Evolutionary conservation across 2,888 invertebrate species (phyloP).

Genomic region (Argyresthia goedartella): DNA sequence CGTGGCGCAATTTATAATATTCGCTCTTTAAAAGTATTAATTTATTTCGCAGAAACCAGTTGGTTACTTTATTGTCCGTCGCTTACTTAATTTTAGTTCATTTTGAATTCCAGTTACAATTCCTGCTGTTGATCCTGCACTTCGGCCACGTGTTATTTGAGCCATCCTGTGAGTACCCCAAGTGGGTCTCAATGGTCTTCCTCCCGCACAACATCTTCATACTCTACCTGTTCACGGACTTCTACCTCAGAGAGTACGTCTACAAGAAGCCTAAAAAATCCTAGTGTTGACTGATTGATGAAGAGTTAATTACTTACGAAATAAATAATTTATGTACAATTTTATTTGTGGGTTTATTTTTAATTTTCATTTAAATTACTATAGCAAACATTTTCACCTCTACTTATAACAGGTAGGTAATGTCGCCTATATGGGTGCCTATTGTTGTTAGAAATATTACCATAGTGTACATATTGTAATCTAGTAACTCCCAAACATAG

Average conservation of each 20-base stretch:
- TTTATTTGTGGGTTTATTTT: neutral
- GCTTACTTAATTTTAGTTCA: neutral
- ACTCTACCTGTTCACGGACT: slow-evolving; percentile 75
- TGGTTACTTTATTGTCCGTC: no score
- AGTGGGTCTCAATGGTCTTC: slow-evolving; percentile 66
- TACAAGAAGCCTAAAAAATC: slow-evolving; percentile 41
- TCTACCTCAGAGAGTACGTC: slow-evolving; percentile 77
- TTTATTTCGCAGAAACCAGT: no score
- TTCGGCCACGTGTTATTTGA: slow-evolving; percentile 65
- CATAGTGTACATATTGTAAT: no score
- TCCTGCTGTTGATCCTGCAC: slow-evolving; percentile 73
- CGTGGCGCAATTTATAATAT: no score
- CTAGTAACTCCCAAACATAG: no score
- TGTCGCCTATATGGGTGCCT: no score
- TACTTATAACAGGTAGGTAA: no score
- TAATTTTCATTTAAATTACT: no score
- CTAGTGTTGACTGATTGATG: neutral
- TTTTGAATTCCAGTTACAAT: slow-evolving; percentile 67
- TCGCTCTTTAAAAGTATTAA: no score
- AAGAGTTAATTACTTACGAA: neutral
- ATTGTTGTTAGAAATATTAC: no score
- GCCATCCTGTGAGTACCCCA: slow-evolving; percentile 74
- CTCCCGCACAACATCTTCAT: slow-evolving; percentile 78
- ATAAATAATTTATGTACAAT: neutral
- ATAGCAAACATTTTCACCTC: no score